These are phyloP conservation scores for Ornithorhynchus anatinus DNA, from an alignment of 2,113 vertebrate genomes.

Conservation along the genomic window DNA sequence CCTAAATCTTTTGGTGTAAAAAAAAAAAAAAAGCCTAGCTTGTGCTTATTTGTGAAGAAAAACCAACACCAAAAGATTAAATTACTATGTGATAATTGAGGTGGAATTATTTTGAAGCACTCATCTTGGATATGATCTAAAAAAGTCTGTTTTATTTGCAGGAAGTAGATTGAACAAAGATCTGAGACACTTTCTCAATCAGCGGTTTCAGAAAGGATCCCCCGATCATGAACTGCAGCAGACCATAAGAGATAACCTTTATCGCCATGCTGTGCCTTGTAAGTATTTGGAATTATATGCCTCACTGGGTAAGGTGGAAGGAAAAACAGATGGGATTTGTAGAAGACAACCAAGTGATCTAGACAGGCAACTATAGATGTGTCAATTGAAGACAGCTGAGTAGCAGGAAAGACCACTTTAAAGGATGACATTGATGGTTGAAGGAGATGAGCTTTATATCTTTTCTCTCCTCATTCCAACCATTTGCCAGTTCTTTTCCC, in stretches of 20 bases:
- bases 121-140: slow-evolving; percentile 34
- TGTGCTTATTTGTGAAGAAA: slow-evolving; percentile 56
- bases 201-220: slow-evolving; percentile 95
- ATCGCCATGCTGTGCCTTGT: slow-evolving; percentile 99
- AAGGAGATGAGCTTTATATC: too few species aligned
- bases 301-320: neutral
- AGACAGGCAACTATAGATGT: too few species aligned
- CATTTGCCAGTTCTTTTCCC: too few species aligned
- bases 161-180: slow-evolving; percentile 95
- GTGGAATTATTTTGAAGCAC: slow-evolving; percentile 40
- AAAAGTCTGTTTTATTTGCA: slow-evolving; percentile 62
- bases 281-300: slow-evolving; percentile 67
- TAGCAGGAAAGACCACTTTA: too few species aligned
- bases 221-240: slow-evolving; percentile 94
- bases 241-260: slow-evolving; percentile 95
- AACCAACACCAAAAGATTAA: slow-evolving; percentile 48
- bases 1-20: too few species aligned
- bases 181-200: slow-evolving; percentile 92
- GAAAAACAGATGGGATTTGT: neutral
- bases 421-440: too few species aligned
- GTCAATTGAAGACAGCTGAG: too few species aligned
- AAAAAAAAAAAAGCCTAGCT: too few species aligned
- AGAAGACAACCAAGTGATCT: too few species aligned
- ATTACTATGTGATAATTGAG: slow-evolving; percentile 50
- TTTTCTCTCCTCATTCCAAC: too few species aligned